A percentile compares a stretch with the other conserved stretches of the same genome.
These are phyloP conservation scores for Aspidiotus destructor DNA, from an alignment of 2,888 invertebrate genomes.

Conservation along the genomic window DNA sequence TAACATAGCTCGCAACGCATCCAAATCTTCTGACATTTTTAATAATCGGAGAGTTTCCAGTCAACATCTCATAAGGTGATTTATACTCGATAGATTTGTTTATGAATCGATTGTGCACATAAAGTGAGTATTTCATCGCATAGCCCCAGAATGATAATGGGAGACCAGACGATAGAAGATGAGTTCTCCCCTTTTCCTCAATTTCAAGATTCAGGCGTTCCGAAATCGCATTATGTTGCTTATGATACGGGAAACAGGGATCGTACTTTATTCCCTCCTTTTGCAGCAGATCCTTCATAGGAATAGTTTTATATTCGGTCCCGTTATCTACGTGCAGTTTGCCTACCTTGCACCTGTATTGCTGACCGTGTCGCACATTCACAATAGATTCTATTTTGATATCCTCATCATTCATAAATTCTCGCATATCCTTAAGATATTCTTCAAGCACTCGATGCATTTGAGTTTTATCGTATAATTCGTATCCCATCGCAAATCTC, in stretches of 20 bases:
- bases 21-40: neutral
- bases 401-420: neutral
- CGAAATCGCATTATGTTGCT: neutral
- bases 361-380: neutral
- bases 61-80: neutral
- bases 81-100: neutral
- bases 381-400: neutral
- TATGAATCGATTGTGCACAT: neutral
- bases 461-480: neutral
- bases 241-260: neutral
- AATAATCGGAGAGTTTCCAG: neutral
- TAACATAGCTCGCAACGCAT: neutral
- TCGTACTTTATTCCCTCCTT: neutral
- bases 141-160: neutral
- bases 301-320: neutral
- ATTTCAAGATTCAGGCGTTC: neutral
- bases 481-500: neutral
- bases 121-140: neutral
- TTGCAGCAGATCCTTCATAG: neutral
- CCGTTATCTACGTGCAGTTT: neutral
- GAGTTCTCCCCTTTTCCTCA: neutral
- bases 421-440: neutral
- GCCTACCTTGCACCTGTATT: neutral
- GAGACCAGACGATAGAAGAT: neutral
- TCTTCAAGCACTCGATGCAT: neutral